phyloP scores from a whole-genome alignment of 2,888 invertebrate species.

The Apodemia hepburni region DNA sequence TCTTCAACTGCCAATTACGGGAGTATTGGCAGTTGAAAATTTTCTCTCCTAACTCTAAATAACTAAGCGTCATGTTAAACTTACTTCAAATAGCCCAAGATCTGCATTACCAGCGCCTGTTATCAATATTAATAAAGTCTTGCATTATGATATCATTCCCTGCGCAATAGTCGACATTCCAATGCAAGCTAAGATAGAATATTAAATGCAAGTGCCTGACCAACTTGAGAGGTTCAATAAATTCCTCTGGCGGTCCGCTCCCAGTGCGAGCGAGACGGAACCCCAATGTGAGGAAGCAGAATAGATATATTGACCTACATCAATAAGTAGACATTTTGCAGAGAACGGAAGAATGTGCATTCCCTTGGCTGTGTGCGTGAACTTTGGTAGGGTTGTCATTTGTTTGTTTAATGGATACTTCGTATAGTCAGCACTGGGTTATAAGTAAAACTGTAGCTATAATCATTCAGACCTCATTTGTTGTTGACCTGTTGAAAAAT shows the following conservation, averaged over 20 bases:
- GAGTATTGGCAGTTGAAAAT: too few relatives aligned
- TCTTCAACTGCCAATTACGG: too few relatives aligned
- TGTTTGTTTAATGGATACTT: constrained; percentile 19
- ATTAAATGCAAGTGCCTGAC: constrained; percentile 27
- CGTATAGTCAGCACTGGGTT: too few relatives aligned
- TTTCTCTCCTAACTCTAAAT: too few relatives aligned
- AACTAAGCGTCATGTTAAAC: background rate
- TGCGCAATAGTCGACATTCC: constrained; percentile 29
- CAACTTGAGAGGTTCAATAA: constrained; percentile 45
- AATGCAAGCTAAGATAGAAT: constrained; percentile 30
- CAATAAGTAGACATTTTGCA: constrained; percentile 63
- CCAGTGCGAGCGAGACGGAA: constrained; percentile 35
- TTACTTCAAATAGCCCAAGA: background rate
- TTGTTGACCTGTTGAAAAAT: too few relatives aligned
- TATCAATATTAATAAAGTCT: constrained; percentile 20
- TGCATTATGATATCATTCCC: constrained; percentile 21
- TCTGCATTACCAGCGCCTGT: background rate
- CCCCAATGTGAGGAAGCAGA: constrained; percentile 8
- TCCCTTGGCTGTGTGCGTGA: constrained; percentile 31
- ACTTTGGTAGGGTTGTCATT: constrained; percentile 28
- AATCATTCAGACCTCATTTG: too few relatives aligned
- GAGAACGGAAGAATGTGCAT: constrained; percentile 51
- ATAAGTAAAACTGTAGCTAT: too few relatives aligned
- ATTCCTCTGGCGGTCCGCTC: constrained; percentile 41
- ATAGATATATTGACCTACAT: constrained; percentile 59